Base-by-base conservation (phyloP, 2,797 vertebrate genomes). In the Eulemur rubriventer region DNA sequence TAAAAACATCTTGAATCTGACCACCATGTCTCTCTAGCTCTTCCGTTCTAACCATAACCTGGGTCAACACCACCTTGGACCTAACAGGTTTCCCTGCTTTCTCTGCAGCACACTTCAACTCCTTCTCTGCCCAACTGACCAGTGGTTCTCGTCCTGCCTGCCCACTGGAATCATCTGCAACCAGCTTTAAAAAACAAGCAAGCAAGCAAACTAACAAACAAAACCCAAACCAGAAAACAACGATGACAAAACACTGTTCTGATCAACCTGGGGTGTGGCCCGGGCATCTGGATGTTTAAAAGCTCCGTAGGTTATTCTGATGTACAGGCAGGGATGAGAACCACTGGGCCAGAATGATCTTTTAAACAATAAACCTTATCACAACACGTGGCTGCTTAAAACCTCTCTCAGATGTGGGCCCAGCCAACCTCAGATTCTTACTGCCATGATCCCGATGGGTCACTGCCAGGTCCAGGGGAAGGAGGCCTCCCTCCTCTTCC, bases 151-250 rank as follows among this genome's bases (percentile, higher is more conserved):
- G 55, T 12, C 24, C 35, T 48, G 28, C 41, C 28, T 72, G n/a
- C 18, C 28, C n/a, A 41, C 17, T 46, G 28, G 20, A 22, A 67
- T 38, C 65, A 14, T 9, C 35, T 89, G 78, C 35, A 22, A 30
- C 12, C 11, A n/a, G 28, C 17, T 78, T 65, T 67, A 65, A 88
- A 67, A 88, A 35, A 80, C 50, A 83, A 96, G 17, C 30, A 33
- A 48, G 1, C 30, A 33, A 48, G 1, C 55, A 57, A 57, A 11
- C 22, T 14, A 55, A 30, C 18, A 57, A 7, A 30, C 63, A 55
- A 16, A 59, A 35, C 20, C 24, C 38, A 35, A 52, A 50, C 13
- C 4, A 75, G 30, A 79, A 22, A 16, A 59, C 5, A 7, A 28
- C 4, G 13, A 55, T 9, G 61, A 65, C 3, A 35, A 63, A 55